phyloP scores from a whole-genome alignment of 2,797 vertebrate genomes.

The Girardinus metallicus region DNA sequence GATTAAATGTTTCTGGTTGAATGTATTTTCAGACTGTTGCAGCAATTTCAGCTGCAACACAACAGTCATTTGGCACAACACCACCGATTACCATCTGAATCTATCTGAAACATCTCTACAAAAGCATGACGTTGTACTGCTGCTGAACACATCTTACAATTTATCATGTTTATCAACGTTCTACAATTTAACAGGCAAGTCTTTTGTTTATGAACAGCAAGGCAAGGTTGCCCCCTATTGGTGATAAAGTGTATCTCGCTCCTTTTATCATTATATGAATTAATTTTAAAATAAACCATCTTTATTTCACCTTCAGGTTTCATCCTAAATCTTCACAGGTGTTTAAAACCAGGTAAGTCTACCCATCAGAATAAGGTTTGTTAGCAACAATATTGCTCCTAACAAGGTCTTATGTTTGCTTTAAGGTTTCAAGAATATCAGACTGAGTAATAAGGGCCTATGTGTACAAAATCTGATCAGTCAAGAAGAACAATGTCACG shows the following conservation, averaged over 20 bases:
- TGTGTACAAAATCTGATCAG: accelerated
- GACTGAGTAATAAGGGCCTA: not conserved
- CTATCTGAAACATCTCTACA: not conserved
- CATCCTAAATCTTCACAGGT: not conserved
- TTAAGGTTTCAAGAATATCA: accelerated
- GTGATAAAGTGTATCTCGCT: not conserved
- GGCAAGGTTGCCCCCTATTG: constrained; percentile 45
- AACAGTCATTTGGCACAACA: accelerated
- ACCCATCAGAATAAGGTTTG: not conserved
- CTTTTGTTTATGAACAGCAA: not conserved
- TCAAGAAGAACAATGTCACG: not conserved
- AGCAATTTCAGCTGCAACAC: not conserved
- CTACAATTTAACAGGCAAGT: not conserved
- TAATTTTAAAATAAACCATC: not conserved
- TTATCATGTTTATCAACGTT: accelerated
- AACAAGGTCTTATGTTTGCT: constrained; percentile 11
- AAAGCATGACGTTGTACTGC: not conserved
- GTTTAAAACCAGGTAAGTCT: not conserved
- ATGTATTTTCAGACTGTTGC: not conserved
- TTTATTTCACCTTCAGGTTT: not conserved
- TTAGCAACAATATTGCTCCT: not conserved
- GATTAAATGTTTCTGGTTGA: not conserved
- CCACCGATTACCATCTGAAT: not conserved
- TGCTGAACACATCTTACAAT: not conserved
- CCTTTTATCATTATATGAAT: constrained; percentile 8